Conservation (phyloP, 1,140 invertebrate genomes). For the Samia ricini region DNA sequence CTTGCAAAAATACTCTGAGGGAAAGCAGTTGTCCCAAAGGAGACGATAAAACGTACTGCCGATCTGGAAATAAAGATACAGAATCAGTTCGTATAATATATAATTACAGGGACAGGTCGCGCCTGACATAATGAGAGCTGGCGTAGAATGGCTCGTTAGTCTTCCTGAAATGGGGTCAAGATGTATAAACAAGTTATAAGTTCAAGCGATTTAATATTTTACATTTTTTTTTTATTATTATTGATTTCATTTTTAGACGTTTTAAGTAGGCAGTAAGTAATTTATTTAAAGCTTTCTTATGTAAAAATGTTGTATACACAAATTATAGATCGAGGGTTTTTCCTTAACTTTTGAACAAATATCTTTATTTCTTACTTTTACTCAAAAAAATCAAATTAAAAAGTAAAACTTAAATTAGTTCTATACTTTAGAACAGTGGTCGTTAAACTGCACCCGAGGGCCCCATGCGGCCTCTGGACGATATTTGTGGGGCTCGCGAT, state of each 20-base stretch:
- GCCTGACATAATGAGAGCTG: slow-evolving; percentile 32
- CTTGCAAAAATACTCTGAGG: too few relatives aligned
- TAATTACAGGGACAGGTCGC: slow-evolving; percentile 35
- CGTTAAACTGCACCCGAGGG: too few relatives aligned
- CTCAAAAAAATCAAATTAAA: too few relatives aligned
- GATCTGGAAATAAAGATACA: neutral
- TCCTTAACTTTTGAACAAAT: too few relatives aligned
- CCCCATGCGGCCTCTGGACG: too few relatives aligned
- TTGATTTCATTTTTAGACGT: neutral
- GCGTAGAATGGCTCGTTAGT: slow-evolving; percentile 36
- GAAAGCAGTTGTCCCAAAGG: neutral
- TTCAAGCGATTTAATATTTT: neutral
- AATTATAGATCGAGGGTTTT: too few relatives aligned
- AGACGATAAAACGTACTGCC: neutral
- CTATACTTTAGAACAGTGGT: too few relatives aligned
- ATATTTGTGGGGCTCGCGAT: too few relatives aligned
- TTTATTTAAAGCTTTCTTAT: too few relatives aligned
- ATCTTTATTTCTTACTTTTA: too few relatives aligned
- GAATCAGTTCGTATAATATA: slow-evolving; percentile 26
- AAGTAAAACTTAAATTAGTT: too few relatives aligned
- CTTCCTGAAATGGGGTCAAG: slow-evolving; percentile 28
- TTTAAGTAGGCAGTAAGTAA: neutral
- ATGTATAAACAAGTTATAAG: slow-evolving; percentile 2
- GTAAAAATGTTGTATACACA: too few relatives aligned
- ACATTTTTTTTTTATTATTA: neutral